These are phyloP conservation scores for Rutpela maculata DNA, from an alignment of 2,888 invertebrate genomes.

Conservation along the genomic window DNA sequence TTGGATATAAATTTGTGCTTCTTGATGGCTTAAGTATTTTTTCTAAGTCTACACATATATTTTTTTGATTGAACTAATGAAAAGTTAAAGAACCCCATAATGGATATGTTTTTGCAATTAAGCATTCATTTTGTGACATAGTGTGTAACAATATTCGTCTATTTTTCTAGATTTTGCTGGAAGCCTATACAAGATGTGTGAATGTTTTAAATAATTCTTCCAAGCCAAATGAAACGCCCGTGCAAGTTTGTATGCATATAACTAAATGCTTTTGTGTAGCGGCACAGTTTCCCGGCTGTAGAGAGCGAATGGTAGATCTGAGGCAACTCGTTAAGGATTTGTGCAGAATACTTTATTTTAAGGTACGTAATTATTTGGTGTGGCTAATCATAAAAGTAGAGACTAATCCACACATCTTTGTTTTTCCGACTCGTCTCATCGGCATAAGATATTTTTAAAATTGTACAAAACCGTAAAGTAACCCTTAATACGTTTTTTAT, in stretches of 20 bases:
- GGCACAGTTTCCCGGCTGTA: conserved; percentile 93
- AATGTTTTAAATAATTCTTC: conserved; percentile 90
- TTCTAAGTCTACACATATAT: too few species aligned
- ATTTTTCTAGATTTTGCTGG: conserved; percentile 81
- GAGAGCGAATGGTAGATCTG: conserved; percentile 90
- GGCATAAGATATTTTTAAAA: too few species aligned
- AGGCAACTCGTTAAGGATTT: conserved; percentile 92
- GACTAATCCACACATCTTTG: conserved; percentile 12
- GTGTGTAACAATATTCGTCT: conserved; percentile 14
- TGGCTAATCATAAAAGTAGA: too few species aligned
- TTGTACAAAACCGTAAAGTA: too few species aligned
- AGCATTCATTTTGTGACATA: too few species aligned
- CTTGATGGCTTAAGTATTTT: too few species aligned
- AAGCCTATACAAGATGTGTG: conserved; percentile 95
- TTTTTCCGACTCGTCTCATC: background rate
- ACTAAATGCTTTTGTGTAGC: conserved; percentile 97
- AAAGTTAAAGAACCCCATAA: too few species aligned
- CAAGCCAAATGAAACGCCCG: conserved; percentile 86
- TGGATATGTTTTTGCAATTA: too few species aligned
- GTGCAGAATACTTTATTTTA: conserved; percentile 89
- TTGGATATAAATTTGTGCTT: too few species aligned
- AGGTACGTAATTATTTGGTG: conserved; percentile 75
- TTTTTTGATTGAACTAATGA: too few species aligned
- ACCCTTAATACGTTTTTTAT: too few species aligned
- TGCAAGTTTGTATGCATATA: conserved; percentile 93